phyloP scores from a whole-genome alignment of 2,797 vertebrate genomes.

The Threskiornis aethiopicus region DNA sequence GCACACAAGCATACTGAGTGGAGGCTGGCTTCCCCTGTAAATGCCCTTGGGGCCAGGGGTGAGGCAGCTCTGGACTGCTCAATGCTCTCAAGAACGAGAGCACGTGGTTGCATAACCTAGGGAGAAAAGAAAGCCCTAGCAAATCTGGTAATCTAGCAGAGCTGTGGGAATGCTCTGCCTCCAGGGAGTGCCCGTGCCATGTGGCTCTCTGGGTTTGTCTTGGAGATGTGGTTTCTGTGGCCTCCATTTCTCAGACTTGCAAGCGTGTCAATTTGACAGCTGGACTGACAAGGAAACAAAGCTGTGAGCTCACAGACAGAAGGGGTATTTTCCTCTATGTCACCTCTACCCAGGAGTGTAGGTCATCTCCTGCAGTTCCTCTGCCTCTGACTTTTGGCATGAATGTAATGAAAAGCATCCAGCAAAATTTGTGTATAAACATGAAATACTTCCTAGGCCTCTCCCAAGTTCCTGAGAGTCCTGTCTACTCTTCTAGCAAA shows the following conservation, averaged over 20 bases:
- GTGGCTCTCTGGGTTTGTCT: not conserved
- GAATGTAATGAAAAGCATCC: not conserved
- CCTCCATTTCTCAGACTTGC: not conserved
- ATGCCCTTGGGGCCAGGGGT: fast-evolving
- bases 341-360: not conserved
- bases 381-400: not conserved
- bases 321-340: not conserved
- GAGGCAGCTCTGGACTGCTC: not conserved
- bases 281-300: not conserved
- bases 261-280: not conserved
- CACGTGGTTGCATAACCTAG: not conserved
- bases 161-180: not conserved
- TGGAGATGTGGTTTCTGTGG: not conserved
- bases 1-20: not conserved
- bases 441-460: not conserved
- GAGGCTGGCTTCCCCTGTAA: not conserved
- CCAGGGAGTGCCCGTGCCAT: not conserved
- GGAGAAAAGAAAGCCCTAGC: not conserved
- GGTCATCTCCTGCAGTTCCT: not conserved
- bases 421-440: not conserved
- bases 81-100: not conserved
- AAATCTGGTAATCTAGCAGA: not conserved
- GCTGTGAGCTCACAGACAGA: not conserved
- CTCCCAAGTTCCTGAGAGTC: not conserved
- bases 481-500: not conserved